Base-by-base conservation (phyloP, 1,140 invertebrate genomes). In the Drosophila leontia region DNA sequence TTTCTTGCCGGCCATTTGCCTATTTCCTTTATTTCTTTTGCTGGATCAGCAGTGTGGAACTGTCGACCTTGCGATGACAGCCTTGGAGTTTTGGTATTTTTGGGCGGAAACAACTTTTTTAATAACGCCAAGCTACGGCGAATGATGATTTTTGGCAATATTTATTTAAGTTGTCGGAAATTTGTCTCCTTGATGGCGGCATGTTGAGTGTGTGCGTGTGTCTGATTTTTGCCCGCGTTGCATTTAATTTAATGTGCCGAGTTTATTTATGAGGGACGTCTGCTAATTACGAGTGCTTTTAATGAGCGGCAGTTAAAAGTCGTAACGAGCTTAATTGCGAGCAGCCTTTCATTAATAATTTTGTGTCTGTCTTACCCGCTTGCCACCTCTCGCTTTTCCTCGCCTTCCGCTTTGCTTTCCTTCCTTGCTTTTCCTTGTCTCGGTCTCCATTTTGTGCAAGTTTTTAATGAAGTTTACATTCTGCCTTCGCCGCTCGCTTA, bases 391-490 rank as follows among this genome's bases (percentile, higher is more conserved):
- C 29, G 19, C 55, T 19, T 35, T 56, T 56, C 17, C 15, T n/a
- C 29, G 61, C 48, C 29, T 35, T 34, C 9, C 48, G 8, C 29
- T 32, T 13, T 13, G 8, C 56, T 45, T 37, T 32, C 39, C 26
- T 8, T 12, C 47, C 47, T 17, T 19, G 42, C 37, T 51, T 62
- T 61, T 41, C 35, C 39, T 56, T 74, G 69, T 47, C 69, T 53
- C 12, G 23, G 34, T 51, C 37, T 53, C 12, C 51, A 56, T 69
- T 78, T 61, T 69, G 65, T 79, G 84, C 83, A 83, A 75, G 70
- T 83, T 83, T 55, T 87, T 88, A 87, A 87, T 87, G 84, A 87
- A 87, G 84, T 87, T 86, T 87, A 81, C 82, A 72, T 68, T 79
- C 57, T 62, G 60, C 64, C 50, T 60, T 69, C 51, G 53, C 68